Percentiles rank a stretch among this genome's conserved stretches.
Evolutionary conservation across 2,797 vertebrate genomes (phyloP).

Genomic region (Xiphophorus birchmanni): DNA sequence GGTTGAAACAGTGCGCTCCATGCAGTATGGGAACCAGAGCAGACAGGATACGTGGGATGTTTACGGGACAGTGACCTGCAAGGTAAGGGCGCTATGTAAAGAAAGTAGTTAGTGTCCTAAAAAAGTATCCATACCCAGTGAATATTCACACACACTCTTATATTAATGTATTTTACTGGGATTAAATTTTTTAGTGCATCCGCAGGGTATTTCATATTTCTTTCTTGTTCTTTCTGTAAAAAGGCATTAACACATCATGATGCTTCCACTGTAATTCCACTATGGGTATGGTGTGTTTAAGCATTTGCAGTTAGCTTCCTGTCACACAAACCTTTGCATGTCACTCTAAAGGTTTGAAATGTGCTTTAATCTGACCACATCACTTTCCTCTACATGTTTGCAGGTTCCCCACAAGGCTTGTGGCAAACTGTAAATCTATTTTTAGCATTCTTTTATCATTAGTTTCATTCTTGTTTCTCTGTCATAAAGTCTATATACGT

Average conservation of each 20-base stretch:
- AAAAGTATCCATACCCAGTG: not conserved
- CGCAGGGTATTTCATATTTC: not conserved
- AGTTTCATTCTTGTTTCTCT: not conserved
- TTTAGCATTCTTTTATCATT: not conserved
- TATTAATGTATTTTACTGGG: not conserved
- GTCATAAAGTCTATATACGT: not conserved
- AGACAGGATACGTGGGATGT: slow-evolving; percentile 92
- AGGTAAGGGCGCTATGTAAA: slow-evolving; percentile 80
- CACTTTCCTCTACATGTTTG: not conserved
- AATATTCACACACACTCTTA: not conserved
- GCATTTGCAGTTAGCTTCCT: not conserved
- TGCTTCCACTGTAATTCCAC: not conserved
- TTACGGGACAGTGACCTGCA: slow-evolving; percentile 90
- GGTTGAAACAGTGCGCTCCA: slow-evolving; percentile 89
- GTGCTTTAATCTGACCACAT: not conserved
- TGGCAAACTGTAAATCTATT: not conserved
- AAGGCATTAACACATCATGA: not conserved
- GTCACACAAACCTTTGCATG: not conserved
- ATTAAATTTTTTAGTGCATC: not conserved
- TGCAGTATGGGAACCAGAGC: slow-evolving; percentile 89
- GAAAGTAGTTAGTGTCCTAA: not conserved
- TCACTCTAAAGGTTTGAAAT: not conserved
- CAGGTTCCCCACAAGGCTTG: not conserved
- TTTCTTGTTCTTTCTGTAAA: not conserved
- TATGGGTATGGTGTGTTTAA: not conserved